Percentiles rank a stretch among this genome's conserved stretches.
Conservation (phyloP, 2,888 invertebrate genomes). For the Eumerus sabulonum region DNA sequence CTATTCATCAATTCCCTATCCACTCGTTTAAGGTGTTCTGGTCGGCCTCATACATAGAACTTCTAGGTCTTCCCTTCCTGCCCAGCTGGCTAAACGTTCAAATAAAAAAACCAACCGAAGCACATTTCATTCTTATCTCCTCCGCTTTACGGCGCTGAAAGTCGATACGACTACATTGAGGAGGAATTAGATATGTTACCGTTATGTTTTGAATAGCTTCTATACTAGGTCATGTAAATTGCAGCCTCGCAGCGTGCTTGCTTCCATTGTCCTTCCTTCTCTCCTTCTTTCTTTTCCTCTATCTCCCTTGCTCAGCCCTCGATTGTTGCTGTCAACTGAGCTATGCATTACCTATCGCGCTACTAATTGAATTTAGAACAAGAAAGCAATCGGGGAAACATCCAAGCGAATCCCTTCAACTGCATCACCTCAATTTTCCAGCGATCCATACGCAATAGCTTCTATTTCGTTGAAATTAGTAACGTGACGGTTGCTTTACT, state of each 20-base stretch:
- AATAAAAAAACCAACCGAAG: conserved; percentile 29
- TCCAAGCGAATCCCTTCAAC: conserved; percentile 51
- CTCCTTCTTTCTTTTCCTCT: not conserved
- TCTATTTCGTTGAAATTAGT: conserved; percentile 41
- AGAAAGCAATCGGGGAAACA: conserved; percentile 17
- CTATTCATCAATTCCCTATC: too few relatives aligned
- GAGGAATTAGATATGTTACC: conserved; percentile 24
- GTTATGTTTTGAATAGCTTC: too few relatives aligned
- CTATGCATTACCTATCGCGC: conserved; percentile 7
- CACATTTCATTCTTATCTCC: conserved; percentile 17
- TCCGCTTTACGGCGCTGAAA: too few relatives aligned
- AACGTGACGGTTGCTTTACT: conserved; percentile 41
- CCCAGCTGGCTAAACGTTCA: conserved; percentile 11
- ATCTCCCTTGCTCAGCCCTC: not conserved
- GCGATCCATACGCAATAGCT: conserved; percentile 44
- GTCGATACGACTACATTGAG: conserved; percentile 35
- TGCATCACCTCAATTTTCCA: conserved; percentile 48
- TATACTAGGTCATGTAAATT: too few relatives aligned
- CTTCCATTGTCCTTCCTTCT: not conserved
- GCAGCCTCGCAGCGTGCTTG: too few relatives aligned
- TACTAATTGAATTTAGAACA: conserved; percentile 56
- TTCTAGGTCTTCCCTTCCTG: conserved; percentile 39
- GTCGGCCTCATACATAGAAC: not conserved
- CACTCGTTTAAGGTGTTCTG: too few relatives aligned
- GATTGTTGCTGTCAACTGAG: not conserved